Evolutionary conservation across 2,888 invertebrate genomes (phyloP).

Genomic region (Meta bourneti): DNA sequence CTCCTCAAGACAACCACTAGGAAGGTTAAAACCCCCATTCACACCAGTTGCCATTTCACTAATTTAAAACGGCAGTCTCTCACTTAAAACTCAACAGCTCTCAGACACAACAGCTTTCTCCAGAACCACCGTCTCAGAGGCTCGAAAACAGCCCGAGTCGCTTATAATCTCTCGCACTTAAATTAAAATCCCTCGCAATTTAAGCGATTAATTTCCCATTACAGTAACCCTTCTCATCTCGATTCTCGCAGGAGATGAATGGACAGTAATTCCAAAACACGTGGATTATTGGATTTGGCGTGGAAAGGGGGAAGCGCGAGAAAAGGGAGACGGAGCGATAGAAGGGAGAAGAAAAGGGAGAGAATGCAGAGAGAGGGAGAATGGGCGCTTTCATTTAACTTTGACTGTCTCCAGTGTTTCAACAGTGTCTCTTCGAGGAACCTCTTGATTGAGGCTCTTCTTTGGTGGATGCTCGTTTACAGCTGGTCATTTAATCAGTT

Average conservation of each 20-base stretch:
- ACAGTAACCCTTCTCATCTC: constrained; percentile 70
- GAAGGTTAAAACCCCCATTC: too few relatives aligned
- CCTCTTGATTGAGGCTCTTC: background rate
- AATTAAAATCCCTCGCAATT: constrained; percentile 51
- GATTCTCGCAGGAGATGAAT: constrained; percentile 59
- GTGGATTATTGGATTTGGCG: constrained; percentile 76
- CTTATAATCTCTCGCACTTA: background rate
- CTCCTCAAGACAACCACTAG: too few relatives aligned
- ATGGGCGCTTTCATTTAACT: background rate
- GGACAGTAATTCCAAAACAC: constrained; percentile 76
- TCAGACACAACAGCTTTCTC: too few relatives aligned
- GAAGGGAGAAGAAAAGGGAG: constrained; percentile 2
- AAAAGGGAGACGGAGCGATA: constrained; percentile 9
- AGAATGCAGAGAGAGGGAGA: background rate
- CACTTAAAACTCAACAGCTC: too few relatives aligned
- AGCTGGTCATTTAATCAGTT: too few relatives aligned
- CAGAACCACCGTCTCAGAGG: too few relatives aligned
- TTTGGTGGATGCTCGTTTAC: too few relatives aligned
- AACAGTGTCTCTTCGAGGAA: background rate
- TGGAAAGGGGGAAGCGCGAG: constrained; percentile 18
- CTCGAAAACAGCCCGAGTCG: too few relatives aligned
- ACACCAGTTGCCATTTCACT: too few relatives aligned
- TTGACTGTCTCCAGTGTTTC: background rate
- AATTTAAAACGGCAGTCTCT: too few relatives aligned
- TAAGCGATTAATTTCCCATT: constrained; percentile 73